Evolutionary conservation across 2,113 vertebrate genomes (phyloP).

Genomic region (Erythrocercus mccallii): DNA sequence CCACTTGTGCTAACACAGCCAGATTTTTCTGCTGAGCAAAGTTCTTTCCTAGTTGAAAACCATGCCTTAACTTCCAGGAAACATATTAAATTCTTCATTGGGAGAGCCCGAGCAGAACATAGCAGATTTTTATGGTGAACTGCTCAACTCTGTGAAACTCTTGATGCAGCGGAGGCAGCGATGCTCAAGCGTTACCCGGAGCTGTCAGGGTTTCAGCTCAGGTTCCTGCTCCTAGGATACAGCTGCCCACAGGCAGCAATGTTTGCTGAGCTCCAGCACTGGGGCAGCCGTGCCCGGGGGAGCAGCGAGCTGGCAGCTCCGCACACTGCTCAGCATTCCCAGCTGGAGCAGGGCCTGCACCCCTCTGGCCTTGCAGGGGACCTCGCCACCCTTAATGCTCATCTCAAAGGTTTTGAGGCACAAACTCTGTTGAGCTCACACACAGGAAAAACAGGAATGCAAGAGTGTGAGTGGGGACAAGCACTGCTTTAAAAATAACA

Average conservation of each 20-base stretch:
- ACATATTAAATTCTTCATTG: background rate
- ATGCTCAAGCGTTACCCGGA: background rate
- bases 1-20: background rate
- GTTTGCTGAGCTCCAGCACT: background rate
- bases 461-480: background rate
- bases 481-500: background rate
- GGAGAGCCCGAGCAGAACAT: background rate
- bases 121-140: background rate
- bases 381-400: background rate
- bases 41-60: background rate
- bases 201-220: background rate
- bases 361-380: background rate
- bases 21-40: background rate
- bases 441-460: background rate
- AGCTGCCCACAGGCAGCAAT: background rate
- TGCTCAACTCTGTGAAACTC: background rate
- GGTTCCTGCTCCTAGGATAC: background rate
- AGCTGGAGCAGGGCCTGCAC: background rate
- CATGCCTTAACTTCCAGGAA: background rate
- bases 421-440: background rate
- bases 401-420: background rate
- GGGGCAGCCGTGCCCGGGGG: background rate
- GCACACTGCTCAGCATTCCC: background rate
- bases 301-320: background rate
- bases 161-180: background rate